phyloP scores from a whole-genome alignment of 1,140 invertebrate species.

The Stegodyphus dumicola region DNA sequence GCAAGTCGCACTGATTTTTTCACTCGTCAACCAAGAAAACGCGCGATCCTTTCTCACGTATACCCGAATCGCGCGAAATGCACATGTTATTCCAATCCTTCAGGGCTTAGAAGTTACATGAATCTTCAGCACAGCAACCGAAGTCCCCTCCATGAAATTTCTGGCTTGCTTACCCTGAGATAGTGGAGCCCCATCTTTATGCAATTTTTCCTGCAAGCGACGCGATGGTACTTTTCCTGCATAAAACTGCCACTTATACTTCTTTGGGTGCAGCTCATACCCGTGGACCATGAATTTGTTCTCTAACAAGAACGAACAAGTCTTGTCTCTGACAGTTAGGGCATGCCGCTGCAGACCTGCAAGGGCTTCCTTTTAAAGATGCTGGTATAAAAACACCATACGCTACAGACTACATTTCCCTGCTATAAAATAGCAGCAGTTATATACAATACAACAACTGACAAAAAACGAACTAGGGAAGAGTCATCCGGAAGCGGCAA shows the following conservation, averaged over 20 bases:
- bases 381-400: slow-evolving; percentile 58
- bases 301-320: too few species aligned
- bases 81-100: too few species aligned
- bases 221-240: slow-evolving; percentile 23
- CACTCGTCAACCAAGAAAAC: too few species aligned
- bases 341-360: slow-evolving; percentile 22
- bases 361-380: slow-evolving; percentile 49
- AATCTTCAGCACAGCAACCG: neutral
- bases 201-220: slow-evolving; percentile 49
- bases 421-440: slow-evolving; percentile 56
- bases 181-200: slow-evolving; percentile 46
- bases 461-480: slow-evolving; percentile 58
- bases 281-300: neutral
- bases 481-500: slow-evolving; percentile 58
- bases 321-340: neutral
- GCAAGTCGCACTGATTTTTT: too few species aligned
- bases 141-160: slow-evolving; percentile 39
- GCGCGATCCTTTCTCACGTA: neutral
- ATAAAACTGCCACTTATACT: slow-evolving; percentile 43
- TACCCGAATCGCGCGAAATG: neutral
- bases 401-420: slow-evolving; percentile 59
- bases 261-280: slow-evolving; percentile 7
- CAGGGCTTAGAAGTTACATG: too few species aligned
- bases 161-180: slow-evolving; percentile 58
- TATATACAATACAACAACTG: slow-evolving; percentile 59